Evolutionary conservation across 2,888 invertebrate species (phyloP).

Genomic region (Leptinotarsa juncta): DNA sequence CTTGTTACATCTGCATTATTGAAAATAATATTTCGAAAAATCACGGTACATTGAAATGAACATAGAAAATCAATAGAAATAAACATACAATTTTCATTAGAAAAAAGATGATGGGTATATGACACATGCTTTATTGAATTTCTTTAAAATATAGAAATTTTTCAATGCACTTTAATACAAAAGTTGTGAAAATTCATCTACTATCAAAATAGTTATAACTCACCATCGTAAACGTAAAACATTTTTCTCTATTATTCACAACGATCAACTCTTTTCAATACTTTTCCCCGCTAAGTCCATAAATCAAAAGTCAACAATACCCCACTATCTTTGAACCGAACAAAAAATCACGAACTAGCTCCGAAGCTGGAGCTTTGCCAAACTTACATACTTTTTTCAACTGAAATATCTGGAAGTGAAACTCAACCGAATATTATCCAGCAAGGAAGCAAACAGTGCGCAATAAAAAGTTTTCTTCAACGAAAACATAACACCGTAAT

Average conservation of each 20-base stretch:
- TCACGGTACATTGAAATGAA: no score
- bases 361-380: slow-evolving; percentile 30
- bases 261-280: background rate
- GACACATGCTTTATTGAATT: no score
- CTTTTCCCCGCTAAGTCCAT: slow-evolving; percentile 3
- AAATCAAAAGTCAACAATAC: slow-evolving; percentile 20
- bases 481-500: slow-evolving; percentile 11
- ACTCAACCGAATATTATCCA: slow-evolving; percentile 22
- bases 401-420: slow-evolving; percentile 25
- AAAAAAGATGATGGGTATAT: no score
- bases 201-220: background rate
- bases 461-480: background rate
- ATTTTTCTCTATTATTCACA: slow-evolving; percentile 5
- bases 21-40: no score
- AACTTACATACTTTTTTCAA: slow-evolving; percentile 13
- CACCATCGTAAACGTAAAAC: slow-evolving; percentile 21
- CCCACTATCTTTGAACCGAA: slow-evolving; percentile 7
- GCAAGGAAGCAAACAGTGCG: slow-evolving; percentile 4
- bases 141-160: no score
- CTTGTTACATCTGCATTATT: no score
- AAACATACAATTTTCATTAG: no score
- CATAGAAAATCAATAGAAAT: no score
- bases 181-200: background rate
- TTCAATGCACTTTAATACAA: no score
- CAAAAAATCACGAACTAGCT: slow-evolving; percentile 16